A percentile compares a stretch with the other conserved stretches of the same genome.
phyloP scores from a whole-genome alignment of 2,113 vertebrate genomes.

The Pachypanchax playfairii region DNA sequence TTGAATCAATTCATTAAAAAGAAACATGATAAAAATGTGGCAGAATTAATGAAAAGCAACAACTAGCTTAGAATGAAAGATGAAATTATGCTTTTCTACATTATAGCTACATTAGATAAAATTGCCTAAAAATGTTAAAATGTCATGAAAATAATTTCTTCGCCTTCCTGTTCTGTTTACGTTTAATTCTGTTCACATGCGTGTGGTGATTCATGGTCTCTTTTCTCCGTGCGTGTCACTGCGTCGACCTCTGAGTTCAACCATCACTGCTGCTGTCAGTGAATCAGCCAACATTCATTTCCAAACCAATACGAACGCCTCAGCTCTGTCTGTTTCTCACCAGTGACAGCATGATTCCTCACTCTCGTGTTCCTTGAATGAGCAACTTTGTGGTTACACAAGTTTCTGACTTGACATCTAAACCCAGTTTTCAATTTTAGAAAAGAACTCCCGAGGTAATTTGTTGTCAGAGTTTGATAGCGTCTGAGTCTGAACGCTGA shows the following conservation, averaged over 20 bases:
- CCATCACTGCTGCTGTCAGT: conserved; percentile 11
- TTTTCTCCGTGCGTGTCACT: neutral
- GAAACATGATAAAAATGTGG: too few species aligned
- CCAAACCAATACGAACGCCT: conserved; percentile 11
- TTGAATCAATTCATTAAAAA: too few species aligned
- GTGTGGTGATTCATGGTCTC: conserved; percentile 19
- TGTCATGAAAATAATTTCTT: conserved; percentile 3
- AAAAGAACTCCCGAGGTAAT: conserved; percentile 28
- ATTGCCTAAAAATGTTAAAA: neutral
- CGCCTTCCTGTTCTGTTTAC: conserved; percentile 2
- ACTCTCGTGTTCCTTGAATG: conserved; percentile 21
- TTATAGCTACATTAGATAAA: too few species aligned
- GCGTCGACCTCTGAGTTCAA: conserved; percentile 6
- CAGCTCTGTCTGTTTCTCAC: conserved; percentile 11
- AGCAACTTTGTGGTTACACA: conserved; percentile 26
- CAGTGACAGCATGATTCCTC: conserved; percentile 8
- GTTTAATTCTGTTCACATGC: neutral
- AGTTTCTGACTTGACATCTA: conserved; percentile 60
- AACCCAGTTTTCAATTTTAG: conserved; percentile 65
- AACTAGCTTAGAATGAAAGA: too few species aligned
- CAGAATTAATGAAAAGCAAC: too few species aligned
- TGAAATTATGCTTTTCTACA: too few species aligned
- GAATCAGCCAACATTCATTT: conserved; percentile 42
- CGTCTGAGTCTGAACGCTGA: conserved; percentile 44
- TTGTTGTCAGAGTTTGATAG: conserved; percentile 59